phyloP scores from a whole-genome alignment of 2,113 vertebrate genomes.

The Dascyllus trimaculatus region DNA sequence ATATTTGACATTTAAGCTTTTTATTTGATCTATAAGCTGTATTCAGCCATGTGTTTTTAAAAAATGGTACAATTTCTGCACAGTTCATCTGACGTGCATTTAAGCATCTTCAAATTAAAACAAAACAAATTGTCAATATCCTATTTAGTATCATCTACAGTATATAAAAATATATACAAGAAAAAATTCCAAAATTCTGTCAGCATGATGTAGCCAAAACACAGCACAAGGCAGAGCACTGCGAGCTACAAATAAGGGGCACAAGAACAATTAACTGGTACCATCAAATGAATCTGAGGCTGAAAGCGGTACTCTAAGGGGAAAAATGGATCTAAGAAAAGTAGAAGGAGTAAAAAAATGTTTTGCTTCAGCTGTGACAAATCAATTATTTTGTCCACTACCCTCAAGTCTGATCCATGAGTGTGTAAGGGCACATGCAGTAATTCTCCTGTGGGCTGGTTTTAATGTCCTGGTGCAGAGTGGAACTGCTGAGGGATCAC shows the following conservation, averaged over 20 bases:
- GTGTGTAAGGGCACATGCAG: conserved; percentile 51
- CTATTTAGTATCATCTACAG: background rate
- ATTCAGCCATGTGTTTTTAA: background rate
- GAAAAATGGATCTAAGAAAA: conserved; percentile 59
- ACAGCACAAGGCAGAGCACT: conserved; percentile 12
- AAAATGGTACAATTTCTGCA: background rate
- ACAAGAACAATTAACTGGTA: conserved; percentile 59
- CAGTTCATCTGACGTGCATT: background rate
- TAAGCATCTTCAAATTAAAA: background rate
- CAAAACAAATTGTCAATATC: too few relatives aligned
- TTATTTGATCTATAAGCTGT: background rate
- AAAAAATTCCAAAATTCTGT: background rate
- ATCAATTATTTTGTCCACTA: conserved; percentile 72
- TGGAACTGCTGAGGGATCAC: conserved; percentile 75
- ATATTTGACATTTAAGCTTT: background rate
- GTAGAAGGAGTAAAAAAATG: conserved; percentile 47
- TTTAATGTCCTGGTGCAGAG: conserved; percentile 68
- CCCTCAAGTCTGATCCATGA: conserved; percentile 65
- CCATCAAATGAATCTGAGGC: conserved; percentile 53
- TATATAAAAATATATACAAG: background rate
- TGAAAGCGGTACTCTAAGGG: conserved; percentile 47
- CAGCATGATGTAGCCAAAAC: conserved; percentile 1
- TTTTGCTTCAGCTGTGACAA: conserved; percentile 67
- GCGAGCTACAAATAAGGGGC: conserved; percentile 28
- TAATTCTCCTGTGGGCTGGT: conserved; percentile 64